A percentile compares a stretch with the other conserved stretches of the same genome.
Conservation (phyloP, 1,140 invertebrate species). For the Lysiphlebus fabarum region DNA sequence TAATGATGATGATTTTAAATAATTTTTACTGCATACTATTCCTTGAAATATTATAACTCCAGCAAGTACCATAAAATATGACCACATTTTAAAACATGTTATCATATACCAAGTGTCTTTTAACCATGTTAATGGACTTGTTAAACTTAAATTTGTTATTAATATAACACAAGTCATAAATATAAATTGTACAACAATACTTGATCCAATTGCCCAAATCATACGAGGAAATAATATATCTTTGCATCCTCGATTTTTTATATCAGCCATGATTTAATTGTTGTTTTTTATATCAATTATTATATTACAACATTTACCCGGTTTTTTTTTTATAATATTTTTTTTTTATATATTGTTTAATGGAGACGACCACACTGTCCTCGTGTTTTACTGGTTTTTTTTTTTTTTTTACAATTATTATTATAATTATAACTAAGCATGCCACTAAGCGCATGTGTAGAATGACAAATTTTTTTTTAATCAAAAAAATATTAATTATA, state of each 20-base stretch:
- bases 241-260: constrained; percentile 40
- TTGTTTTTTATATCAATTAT: too few relatives aligned
- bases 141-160: constrained; percentile 55
- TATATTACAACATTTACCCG: too few relatives aligned
- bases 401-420: too few relatives aligned
- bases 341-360: too few relatives aligned
- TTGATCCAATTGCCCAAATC: constrained; percentile 51
- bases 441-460: too few relatives aligned
- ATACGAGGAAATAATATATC: constrained; percentile 53
- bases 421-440: too few relatives aligned
- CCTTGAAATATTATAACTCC: constrained; percentile 58
- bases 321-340: too few relatives aligned
- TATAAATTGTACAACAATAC: constrained; percentile 54
- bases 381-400: too few relatives aligned
- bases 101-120: constrained; percentile 50
- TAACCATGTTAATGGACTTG: constrained; percentile 57
- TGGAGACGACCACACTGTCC: too few relatives aligned
- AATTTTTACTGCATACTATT: constrained; percentile 61
- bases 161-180: constrained; percentile 57
- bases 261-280: constrained; percentile 26
- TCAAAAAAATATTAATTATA: too few relatives aligned
- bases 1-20: constrained; percentile 54
- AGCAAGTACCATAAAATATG: constrained; percentile 56
- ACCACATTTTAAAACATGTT: constrained; percentile 57
- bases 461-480: too few relatives aligned